Evolutionary conservation across 1,140 invertebrate species (phyloP), one percentile per base, ranked within the genome.

Genomic region (Epicauta chinensis): DNA sequence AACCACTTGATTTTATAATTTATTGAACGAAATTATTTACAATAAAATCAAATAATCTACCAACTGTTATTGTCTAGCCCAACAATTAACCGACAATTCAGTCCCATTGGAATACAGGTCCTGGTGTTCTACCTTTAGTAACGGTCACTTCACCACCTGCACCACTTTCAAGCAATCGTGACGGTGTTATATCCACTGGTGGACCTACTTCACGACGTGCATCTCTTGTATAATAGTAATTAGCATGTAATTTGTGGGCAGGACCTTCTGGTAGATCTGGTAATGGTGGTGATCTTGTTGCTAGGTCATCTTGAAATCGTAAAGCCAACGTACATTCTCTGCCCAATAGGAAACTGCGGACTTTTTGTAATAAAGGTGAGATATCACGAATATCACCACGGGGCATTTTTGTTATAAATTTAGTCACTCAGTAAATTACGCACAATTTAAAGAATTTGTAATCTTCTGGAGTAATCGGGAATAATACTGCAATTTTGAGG

Each of bases 201-300:
- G 86, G 88, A 37, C 66, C 52, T 10, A 87, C 81, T 68, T 87
- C 81, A 47, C 86, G 73, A 53, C 90, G 78, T 0, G 70, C 85
- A 77, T 93, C 91, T 61, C 89, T 77, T 1, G 71, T 71, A 59
- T 74, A 87, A 62, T 93, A 94, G 64, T 91, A 91, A 67, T 93
- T 91, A 51, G 77, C 76, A 35, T 81, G 79, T 37, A 84, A 65
- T 49, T 73, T 73, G 67, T 88, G 82, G 41, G 80, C 73, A 2
- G 82, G 79, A 30, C 90, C 91, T 43, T 80, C 82, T 11, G 90
- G 89, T 17, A 93, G 59, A 37, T 78, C 62, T 31, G 91, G 89
- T 14, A 73, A 80, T 3, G 87, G 86, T 63, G 89, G 88, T 31
- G 83, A 89, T 59, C 86, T 77, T 10, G 78, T 71, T 11, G 84